phyloP scores from a whole-genome alignment of 1,140 invertebrate genomes.

The Drosophila sturtevanti region DNA sequence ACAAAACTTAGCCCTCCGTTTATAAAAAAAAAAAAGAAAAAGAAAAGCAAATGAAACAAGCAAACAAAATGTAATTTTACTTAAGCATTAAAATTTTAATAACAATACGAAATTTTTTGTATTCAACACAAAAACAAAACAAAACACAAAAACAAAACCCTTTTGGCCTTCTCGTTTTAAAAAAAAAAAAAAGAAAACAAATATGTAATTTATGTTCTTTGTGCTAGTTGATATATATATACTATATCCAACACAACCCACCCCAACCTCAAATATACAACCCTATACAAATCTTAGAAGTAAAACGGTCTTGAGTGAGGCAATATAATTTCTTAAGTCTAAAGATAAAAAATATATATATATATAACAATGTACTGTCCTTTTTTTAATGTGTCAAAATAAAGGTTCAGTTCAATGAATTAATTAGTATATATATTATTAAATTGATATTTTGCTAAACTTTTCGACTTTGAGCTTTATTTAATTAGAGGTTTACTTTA shows the following conservation, averaged over 20 bases:
- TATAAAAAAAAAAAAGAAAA: conserved; percentile 21
- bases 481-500: no score
- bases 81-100: conserved; percentile 26
- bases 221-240: conserved; percentile 49
- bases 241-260: neutral
- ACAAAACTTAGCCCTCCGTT: conserved; percentile 63
- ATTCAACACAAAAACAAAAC: neutral
- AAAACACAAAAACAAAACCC: neutral
- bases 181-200: conserved; percentile 4
- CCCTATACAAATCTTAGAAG: neutral
- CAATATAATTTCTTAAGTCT: conserved; percentile 48
- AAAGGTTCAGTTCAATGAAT: conserved; percentile 45
- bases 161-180: conserved; percentile 13
- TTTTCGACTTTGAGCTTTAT: no score
- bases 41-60: conserved; percentile 11
- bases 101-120: conserved; percentile 36
- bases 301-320: conserved; percentile 55
- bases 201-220: conserved; percentile 44
- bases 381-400: conserved; percentile 48
- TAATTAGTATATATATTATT: neutral
- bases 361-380: conserved; percentile 44
- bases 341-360: neutral
- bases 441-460: no score
- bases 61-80: conserved; percentile 45
- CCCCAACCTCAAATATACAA: neutral